These are phyloP conservation scores for Halcyon malimbica DNA, from an alignment of 2,113 vertebrate species.

Conservation along the genomic window DNA sequence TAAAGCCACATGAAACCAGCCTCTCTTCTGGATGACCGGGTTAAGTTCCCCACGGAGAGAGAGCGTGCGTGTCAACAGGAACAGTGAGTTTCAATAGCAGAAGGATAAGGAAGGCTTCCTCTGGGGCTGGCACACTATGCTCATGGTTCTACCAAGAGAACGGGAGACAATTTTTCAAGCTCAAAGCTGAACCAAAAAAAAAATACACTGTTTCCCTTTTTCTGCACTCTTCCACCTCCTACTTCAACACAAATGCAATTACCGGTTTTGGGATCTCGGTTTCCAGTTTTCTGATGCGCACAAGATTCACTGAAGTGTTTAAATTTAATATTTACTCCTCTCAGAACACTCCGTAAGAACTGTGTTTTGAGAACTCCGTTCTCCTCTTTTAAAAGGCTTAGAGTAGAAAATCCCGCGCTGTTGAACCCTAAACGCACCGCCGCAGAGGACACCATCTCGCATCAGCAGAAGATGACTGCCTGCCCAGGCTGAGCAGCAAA, in stretches of 20 bases:
- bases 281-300: background rate
- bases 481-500: background rate
- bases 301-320: background rate
- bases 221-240: background rate
- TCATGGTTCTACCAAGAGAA: background rate
- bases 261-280: background rate
- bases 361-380: background rate
- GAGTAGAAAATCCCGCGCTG: background rate
- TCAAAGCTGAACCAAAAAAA: background rate
- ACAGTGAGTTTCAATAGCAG: background rate
- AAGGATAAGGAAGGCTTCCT: slow-evolving; percentile 17
- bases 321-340: background rate
- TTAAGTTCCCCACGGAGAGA: background rate
- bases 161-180: background rate
- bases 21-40: background rate
- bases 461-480: background rate
- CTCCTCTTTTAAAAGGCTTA: background rate
- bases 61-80: background rate
- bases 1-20: background rate
- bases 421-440: background rate
- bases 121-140: background rate
- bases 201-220: background rate
- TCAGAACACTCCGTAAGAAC: background rate
- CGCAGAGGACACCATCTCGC: background rate
- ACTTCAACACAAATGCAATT: background rate